Base-by-base conservation (phyloP, 1,140 invertebrate genomes). In the Nixonia krombeini region DNA sequence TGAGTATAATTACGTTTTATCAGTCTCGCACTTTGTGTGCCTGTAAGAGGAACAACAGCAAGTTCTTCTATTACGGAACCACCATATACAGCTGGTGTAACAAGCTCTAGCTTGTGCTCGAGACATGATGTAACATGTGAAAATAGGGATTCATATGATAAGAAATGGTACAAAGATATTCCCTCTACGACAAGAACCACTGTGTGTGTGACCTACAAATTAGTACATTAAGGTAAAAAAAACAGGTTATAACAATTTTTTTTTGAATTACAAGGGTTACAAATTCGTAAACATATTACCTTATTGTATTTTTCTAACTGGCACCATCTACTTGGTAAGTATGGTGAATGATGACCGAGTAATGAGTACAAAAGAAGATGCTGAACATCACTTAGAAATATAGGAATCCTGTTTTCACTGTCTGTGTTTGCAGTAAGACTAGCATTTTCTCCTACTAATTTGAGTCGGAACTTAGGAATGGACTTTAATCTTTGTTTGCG, bases 371-470 rank as follows among this genome's bases (percentile, higher is more conserved):
- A 81, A 2, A 96, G 73, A 40, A 96, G 85, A 85, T 95, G 90
- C 78, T 96, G 94, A 49, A 96, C 78, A 79, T 96, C 94, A 29
- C 89, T 90, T 0, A 95, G 84, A 75, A 93, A 91, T 61, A 97
- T 85, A 5, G 94, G 94, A 37, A 91, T 88, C 63, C 92, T 86
- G 38, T 88, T 83, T 41, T 88, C 77, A 18, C 78, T 64, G 21
- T 86, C 76, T 2, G 40, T 33, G 58, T 66, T 53, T 17, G 83
- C 75, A 35, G 79, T 76, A 53, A 92, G 76, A 33, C 82, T 87
- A 40, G 91, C 90, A 71, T 83, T 86, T 71, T 89, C 81, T 16
- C 91, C 91, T 53, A 87, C 82, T 41, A 83, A 79, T 76, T 89
- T 89, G 16, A 92, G 81, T 41, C 81, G 76, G 56, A 92, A 85